A percentile compares a stretch with the other conserved stretches of the same genome.
These are phyloP conservation scores for Ophion slaviceki DNA, from an alignment of 2,888 invertebrate genomes.

Conservation along the genomic window DNA sequence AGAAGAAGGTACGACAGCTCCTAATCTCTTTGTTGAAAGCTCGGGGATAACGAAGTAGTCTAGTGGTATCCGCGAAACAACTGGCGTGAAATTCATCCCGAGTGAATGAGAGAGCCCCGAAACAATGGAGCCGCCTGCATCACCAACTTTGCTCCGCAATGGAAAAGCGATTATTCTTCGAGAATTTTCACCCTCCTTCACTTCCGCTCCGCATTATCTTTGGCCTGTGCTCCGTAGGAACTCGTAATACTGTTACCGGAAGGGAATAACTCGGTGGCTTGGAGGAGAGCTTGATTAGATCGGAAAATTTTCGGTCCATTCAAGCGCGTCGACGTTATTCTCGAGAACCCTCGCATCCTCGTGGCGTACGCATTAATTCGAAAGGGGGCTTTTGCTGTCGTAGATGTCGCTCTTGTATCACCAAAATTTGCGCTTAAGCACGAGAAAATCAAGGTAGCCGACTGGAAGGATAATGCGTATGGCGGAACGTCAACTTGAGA, in stretches of 20 bases:
- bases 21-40: constrained; percentile 44
- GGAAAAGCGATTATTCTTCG: constrained; percentile 48
- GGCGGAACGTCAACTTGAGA: too few relatives aligned
- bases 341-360: not conserved
- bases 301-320: constrained; percentile 23
- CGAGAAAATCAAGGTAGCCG: not conserved
- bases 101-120: constrained; percentile 6
- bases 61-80: not conserved
- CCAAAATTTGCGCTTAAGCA: not conserved
- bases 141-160: constrained; percentile 20
- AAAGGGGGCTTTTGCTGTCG: not conserved
- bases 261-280: not conserved
- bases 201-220: constrained; percentile 12
- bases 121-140: constrained; percentile 42
- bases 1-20: constrained; percentile 7
- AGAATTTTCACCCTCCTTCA: constrained; percentile 17
- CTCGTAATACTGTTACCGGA: constrained; percentile 12
- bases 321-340: not conserved
- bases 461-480: not conserved
- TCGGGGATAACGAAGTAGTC: constrained; percentile 40
- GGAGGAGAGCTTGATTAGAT: constrained; percentile 17
- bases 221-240: not conserved
- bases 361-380: not conserved
- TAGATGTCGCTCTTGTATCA: not conserved
- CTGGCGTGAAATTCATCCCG: constrained; percentile 7